Evolutionary conservation across 2,113 vertebrate genomes (phyloP).

Genomic region (Microtus ochrogaster): DNA sequence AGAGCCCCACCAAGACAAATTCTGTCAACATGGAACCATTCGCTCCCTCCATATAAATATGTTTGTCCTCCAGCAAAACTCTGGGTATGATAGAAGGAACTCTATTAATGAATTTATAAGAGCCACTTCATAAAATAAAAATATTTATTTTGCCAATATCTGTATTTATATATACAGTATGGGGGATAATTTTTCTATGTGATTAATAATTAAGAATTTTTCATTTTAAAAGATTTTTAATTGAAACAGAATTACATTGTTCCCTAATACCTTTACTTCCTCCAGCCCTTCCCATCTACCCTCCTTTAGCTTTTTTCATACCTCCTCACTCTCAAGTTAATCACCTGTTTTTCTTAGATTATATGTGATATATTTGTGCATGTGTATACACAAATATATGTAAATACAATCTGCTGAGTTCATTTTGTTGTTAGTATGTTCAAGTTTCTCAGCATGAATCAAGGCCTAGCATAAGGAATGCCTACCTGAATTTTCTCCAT

Average conservation of each 20-base stretch:
- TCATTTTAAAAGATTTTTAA: neutral
- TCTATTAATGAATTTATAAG: neutral
- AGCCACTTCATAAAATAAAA: neutral
- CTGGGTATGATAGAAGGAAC: conserved; percentile 39
- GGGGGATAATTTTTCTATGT: neutral
- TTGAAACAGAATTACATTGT: neutral
- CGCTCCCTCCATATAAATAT: conserved; percentile 43
- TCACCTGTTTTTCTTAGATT: neutral
- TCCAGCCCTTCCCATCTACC: neutral
- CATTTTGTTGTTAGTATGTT: neutral
- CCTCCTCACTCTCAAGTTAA: too few species aligned
- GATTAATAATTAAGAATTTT: neutral
- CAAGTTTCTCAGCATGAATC: neutral
- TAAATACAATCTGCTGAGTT: neutral
- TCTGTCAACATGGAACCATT: conserved; percentile 63
- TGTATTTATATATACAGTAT: neutral
- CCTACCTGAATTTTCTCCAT: neutral
- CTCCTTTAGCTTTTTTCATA: too few species aligned
- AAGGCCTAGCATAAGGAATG: neutral
- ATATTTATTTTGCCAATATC: neutral
- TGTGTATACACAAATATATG: too few species aligned
- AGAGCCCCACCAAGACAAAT: conserved; percentile 77
- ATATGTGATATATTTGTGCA: neutral
- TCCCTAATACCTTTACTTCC: neutral
- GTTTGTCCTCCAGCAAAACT: neutral